Evolutionary conservation across 2,797 vertebrate genomes (phyloP), one percentile per base, ranked within the genome.

Genomic region (Falco naumanni): DNA sequence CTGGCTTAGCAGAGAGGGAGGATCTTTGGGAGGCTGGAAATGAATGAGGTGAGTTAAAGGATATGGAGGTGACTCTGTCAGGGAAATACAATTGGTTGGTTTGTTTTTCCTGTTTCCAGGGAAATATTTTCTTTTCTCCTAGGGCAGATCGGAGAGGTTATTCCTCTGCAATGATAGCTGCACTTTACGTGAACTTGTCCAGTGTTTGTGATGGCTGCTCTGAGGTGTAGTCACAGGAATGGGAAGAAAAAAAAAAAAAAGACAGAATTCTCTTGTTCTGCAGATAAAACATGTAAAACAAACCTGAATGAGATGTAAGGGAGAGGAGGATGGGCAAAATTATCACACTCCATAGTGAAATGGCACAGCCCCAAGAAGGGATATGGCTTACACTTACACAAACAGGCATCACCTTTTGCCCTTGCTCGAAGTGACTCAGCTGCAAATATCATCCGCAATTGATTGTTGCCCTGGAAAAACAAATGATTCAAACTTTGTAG

Each of bases 371-470:
- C 61, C 82, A 92, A 45, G 72, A 88, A 89, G 6, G 63, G 51
- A 69, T 91, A 81, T 21, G 43, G 76, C 54, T 94, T 84, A 69
- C 70, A 33, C 51, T 74, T 93, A 60, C 92, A 91, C 72, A 93
- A 97, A 88, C 54, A 87, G 87, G 69, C 1, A 0, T 91, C 92
- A 92, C 74, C 89, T 94, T 96, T 96, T 95, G 84, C 89, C 93
- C 89, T 92, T 96, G 80, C 48, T 95, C 70, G 72, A 78, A 88
- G 53, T 93, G 94, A 94, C 84, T 96, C 95, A 90, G 91, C 83
- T 81, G 83, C 80, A 94, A 93, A 90, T 88, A 88, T 57, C 54
- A 74, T 60, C 80, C 11, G 8, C 77, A 69, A 86, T 8, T 93
- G 96, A 96, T 91, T 90, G 82, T 74, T 81, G 77, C 47, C 43